Percentiles rank a stretch among this genome's conserved stretches.
Evolutionary conservation across 1,140 invertebrate genomes (phyloP).

Genomic region (Bombus confusus): DNA sequence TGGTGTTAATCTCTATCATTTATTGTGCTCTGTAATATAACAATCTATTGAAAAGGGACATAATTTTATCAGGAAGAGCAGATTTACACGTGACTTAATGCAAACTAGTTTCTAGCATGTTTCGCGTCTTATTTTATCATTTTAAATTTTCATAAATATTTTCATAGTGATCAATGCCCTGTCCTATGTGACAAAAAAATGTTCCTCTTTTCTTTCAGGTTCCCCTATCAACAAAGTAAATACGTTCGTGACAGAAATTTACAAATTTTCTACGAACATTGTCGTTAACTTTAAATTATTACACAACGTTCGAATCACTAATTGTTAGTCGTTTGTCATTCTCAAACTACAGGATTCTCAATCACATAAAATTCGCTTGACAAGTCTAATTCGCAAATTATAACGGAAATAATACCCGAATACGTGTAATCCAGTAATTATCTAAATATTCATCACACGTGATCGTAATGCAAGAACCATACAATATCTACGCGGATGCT

Average conservation of each 20-base stretch:
- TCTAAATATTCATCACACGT: neutral
- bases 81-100: neutral
- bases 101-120: no score
- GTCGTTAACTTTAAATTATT: neutral
- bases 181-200: neutral
- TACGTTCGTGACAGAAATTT: neutral
- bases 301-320: neutral
- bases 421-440: neutral
- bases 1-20: neutral
- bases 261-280: neutral
- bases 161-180: neutral
- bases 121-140: neutral
- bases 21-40: neutral
- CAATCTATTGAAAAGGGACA: neutral
- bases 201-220: neutral
- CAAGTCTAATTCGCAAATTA: no score
- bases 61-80: neutral
- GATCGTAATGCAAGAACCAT: conserved; percentile 7
- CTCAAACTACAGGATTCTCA: neutral
- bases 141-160: no score
- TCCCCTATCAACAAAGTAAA: neutral
- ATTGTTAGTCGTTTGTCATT: neutral
- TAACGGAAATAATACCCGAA: neutral
- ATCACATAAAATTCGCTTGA: neutral
- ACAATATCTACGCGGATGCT: neutral